Base-by-base conservation (phyloP, 2,888 invertebrate genomes). In the Synanthedon formicaeformis region DNA sequence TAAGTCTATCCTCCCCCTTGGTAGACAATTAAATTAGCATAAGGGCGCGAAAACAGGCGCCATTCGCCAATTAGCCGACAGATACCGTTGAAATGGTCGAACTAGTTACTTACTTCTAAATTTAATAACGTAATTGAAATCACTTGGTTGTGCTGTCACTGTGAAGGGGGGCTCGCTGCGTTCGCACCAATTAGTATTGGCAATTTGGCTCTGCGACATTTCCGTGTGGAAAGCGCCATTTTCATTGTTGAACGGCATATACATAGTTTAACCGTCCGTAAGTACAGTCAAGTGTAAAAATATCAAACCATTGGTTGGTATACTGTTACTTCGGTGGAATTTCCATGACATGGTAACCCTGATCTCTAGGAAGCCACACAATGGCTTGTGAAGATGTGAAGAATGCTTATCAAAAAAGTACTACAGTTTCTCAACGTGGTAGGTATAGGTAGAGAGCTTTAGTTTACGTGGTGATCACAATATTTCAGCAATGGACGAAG, bases 121-220 rank as follows among this genome's bases (percentile, higher is more conserved):
- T 76, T 67, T 75, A 78, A 80, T 77, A 74, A 75, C 63, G 73
- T 75, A 76, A 80, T 78, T 81, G 77, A 75, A 79, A 78, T 77
- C 71, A 75, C 72, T 69, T 67, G 66, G 63, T 65, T 54, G 53
- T 45, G 53, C 52, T n/a, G 45, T 51, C 48, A 50, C 51, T 55
- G 52, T 56, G 58, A 52, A 53, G 50, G 50, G 54, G 57, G 40
- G 40, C 41, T 50, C 34, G 41, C 51, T 48, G 53, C 48, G 52
- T 41, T 48, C 53, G 52, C 50, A 41, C 50, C n/a, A 52, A 50
- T 52, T 52, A 52, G 50, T 50, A 52, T 41, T 41, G 48, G 14
- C 14, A 14, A 8, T 14, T 48, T 14, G 23, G 12, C 54, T 52
- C 53, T 57, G 60, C 57, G 62, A 56, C 55, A 63, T 57, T 58